Base-by-base conservation (phyloP, 37 sponge, comb jelly and placozoan species). In the Hexactinellida sp. region DNA sequence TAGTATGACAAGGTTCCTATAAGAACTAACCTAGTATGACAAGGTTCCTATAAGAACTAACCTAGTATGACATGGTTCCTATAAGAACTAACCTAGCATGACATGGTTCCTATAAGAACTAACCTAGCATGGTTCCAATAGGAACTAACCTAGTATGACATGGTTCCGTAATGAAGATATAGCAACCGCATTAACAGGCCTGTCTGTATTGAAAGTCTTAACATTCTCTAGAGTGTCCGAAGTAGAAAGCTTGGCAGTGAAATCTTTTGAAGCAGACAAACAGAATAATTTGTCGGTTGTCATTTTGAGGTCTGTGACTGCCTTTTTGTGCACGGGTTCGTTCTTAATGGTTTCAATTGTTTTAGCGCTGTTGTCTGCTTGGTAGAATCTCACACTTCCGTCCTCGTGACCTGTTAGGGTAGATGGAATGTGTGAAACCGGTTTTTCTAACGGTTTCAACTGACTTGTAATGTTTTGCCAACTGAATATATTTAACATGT, bases 181-280 rank as follows among this genome's bases (percentile, higher is more conserved):
- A 5, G 99, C 86, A 28, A 96, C 99, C n/a, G 92, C 90, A 83
- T 98, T 98, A 51, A 98, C 96, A 24, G 99, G 99, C 55, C 99
- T 85, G 13, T 95, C 99, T 38, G 99, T 95, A 36, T 88, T 89
- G 89, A 89, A 98, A 0, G 92, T 92, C 86, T 98, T 98, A 84
- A 92, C 37, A 0, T 89, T 24, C 0, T 92, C 86, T 28, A 98
- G 91, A 0, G 85, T 89, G 38, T 95, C 93, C 0, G 94, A 85
- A 55, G 95, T 96, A 83, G 91, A 94, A 24, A 98, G 87, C 93
- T 92, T 95, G 36, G 99, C 93, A 21, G 92, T 87, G 55, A 55
- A 88, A 88, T 98, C 99, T 63, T 94, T 98, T 10, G 91, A 93
- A 0, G 96, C 93, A 24, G 99, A 90, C 37, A 98, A 88, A 55